phyloP scores from a whole-genome alignment of 2,888 invertebrate genomes.

The Drosophila trichaetosa region DNA sequence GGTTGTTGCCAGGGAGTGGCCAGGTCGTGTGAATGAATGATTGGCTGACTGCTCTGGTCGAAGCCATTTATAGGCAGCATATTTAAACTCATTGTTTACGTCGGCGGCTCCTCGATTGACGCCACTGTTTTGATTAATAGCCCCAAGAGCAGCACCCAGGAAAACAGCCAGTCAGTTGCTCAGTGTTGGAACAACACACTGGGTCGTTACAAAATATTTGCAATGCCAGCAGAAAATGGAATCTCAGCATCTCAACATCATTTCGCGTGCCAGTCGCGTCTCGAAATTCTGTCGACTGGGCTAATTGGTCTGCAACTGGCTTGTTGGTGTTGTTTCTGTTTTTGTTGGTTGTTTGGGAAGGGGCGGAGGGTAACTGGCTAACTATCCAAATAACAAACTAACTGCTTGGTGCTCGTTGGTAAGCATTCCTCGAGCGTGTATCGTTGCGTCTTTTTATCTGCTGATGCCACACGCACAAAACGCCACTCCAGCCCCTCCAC shows the following conservation, averaged over 20 bases:
- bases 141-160: constrained; percentile 20
- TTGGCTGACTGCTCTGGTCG: constrained; percentile 11
- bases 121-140: constrained; percentile 69
- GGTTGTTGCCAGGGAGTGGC: constrained; percentile 27
- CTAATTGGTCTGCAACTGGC: constrained; percentile 67
- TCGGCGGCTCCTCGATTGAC: constrained; percentile 41
- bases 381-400: constrained; percentile 34
- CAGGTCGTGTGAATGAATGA: constrained; percentile 35
- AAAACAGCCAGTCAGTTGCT: not conserved
- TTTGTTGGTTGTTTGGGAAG: not conserved
- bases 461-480: constrained; percentile 57
- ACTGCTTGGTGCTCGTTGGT: constrained; percentile 7
- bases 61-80: constrained; percentile 49
- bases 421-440: constrained; percentile 35
- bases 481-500: constrained; percentile 1
- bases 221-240: constrained; percentile 59
- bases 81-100: constrained; percentile 60
- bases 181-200: not conserved
- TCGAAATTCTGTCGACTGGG: constrained; percentile 33
- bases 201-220: constrained; percentile 49
- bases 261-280: constrained; percentile 60
- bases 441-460: constrained; percentile 57
- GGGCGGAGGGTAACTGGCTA: constrained; percentile 19
- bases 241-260: constrained; percentile 55
- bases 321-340: constrained; percentile 1